phyloP scores from a whole-genome alignment of 2,797 vertebrate species.

The Sylvilagus floridanus region DNA sequence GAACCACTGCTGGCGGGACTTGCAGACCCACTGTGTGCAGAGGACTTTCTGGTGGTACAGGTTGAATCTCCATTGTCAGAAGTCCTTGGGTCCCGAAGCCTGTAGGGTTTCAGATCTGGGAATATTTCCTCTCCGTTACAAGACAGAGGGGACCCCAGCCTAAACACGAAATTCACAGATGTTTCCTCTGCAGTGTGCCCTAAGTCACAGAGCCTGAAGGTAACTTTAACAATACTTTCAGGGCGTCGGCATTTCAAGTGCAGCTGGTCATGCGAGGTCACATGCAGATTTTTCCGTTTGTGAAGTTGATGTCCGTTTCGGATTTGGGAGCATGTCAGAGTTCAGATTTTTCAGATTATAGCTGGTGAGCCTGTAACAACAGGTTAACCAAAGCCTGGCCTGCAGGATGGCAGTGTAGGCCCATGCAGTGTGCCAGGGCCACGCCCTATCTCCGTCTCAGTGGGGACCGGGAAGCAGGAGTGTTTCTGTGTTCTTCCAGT shows the following conservation, averaged over 20 bases:
- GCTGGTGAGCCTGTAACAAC: background rate
- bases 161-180: too few relatives aligned
- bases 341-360: background rate
- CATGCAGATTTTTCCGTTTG: background rate
- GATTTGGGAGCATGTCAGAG: background rate
- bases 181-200: background rate
- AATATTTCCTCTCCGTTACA: background rate
- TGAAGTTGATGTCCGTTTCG: background rate
- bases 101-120: background rate
- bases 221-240: background rate
- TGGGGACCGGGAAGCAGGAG: too few relatives aligned
- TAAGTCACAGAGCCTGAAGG: background rate
- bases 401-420: fast-evolving
- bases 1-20: background rate
- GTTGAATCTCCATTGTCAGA: too few relatives aligned
- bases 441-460: fast-evolving
- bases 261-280: background rate
- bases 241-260: background rate
- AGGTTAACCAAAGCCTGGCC: background rate
- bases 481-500: background rate
- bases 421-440: background rate
- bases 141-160: background rate
- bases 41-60: too few relatives aligned
- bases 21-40: fast-evolving
- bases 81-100: background rate